Conservation (phyloP, 2,888 invertebrate species). For the Lordiphosa andalusiaca region DNA sequence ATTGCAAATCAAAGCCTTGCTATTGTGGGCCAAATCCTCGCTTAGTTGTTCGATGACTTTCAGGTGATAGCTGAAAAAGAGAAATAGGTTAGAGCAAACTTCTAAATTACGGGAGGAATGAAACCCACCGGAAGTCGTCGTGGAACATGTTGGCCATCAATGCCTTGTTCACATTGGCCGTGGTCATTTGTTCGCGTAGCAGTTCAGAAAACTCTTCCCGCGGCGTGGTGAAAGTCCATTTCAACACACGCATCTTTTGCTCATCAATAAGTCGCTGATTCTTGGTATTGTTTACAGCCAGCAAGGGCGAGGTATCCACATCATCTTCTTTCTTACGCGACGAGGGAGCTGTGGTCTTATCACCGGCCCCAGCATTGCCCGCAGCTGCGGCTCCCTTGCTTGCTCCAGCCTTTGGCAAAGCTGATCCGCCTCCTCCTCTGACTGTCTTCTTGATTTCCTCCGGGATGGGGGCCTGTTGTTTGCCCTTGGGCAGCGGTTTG, state of each 20-base stretch:
- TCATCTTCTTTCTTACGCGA: slow-evolving; percentile 91
- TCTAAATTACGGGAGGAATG: too few relatives aligned
- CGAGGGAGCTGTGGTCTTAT: slow-evolving; percentile 67
- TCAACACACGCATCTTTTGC: slow-evolving; percentile 93
- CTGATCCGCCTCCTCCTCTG: slow-evolving; percentile 64
- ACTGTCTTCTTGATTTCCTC: slow-evolving; percentile 81
- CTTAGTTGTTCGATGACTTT: slow-evolving; percentile 95
- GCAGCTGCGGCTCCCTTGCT: slow-evolving; percentile 34
- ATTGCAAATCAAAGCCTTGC: slow-evolving; percentile 91
- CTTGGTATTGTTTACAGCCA: slow-evolving; percentile 92
- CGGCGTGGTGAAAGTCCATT: slow-evolving; percentile 97
- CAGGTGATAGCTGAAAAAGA: slow-evolving; percentile 89
- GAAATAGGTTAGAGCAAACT: not conserved
- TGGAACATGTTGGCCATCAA: slow-evolving; percentile 96
- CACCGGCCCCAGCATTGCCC: slow-evolving; percentile 39
- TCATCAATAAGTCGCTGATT: slow-evolving; percentile 97
- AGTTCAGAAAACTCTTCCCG: slow-evolving; percentile 96
- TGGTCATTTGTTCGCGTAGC: slow-evolving; percentile 93
- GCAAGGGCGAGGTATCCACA: slow-evolving; percentile 88
- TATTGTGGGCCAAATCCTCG: slow-evolving; percentile 90
- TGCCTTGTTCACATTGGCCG: slow-evolving; percentile 92
- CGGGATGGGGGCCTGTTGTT: slow-evolving; percentile 82
- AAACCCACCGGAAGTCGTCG: slow-evolving; percentile 88
- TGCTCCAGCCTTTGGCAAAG: slow-evolving; percentile 48
- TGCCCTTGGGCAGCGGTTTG: slow-evolving; percentile 86